A percentile compares a stretch with the other conserved stretches of the same genome.
Evolutionary conservation across 2,113 vertebrate genomes (phyloP).

Genomic region (Diadophis punctatus): DNA sequence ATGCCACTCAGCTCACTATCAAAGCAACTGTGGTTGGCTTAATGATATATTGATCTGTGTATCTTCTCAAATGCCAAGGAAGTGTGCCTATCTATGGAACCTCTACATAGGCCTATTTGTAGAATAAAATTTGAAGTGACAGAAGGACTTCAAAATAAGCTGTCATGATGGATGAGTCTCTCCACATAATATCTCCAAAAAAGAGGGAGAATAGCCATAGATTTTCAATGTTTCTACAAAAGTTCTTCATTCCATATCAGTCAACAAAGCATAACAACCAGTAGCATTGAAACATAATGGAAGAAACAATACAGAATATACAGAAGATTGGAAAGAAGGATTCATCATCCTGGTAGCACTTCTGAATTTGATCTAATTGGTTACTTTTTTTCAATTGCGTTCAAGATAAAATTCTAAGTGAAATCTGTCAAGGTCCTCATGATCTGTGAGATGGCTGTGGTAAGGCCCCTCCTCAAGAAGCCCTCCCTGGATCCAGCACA

Average conservation of each 20-base stretch:
- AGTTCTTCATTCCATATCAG: not conserved
- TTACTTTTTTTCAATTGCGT: too few species aligned
- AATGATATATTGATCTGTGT: not conserved
- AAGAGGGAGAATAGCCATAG: not conserved
- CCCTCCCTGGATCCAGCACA: too few species aligned
- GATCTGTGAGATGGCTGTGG: too few species aligned
- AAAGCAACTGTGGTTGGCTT: too few species aligned
- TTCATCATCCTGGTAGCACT: too few species aligned
- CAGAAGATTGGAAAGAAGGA: not conserved
- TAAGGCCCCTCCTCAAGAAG: too few species aligned
- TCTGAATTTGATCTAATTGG: too few species aligned
- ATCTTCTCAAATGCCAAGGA: not conserved
- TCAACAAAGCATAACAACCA: not conserved
- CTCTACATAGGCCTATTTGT: not conserved
- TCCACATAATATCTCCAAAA: not conserved
- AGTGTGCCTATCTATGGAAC: not conserved
- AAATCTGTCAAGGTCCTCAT: too few species aligned
- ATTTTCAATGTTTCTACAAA: not conserved
- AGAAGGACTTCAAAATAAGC: not conserved
- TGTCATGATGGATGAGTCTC: not conserved
- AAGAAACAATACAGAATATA: not conserved
- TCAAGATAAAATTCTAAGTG: too few species aligned
- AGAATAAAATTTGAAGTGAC: not conserved
- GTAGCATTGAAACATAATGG: not conserved
- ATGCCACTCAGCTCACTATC: too few species aligned